Percentiles rank a stretch among this genome's conserved stretches.
Evolutionary conservation across 2,797 vertebrate genomes (phyloP).

Genomic region (Chelon auratus): DNA sequence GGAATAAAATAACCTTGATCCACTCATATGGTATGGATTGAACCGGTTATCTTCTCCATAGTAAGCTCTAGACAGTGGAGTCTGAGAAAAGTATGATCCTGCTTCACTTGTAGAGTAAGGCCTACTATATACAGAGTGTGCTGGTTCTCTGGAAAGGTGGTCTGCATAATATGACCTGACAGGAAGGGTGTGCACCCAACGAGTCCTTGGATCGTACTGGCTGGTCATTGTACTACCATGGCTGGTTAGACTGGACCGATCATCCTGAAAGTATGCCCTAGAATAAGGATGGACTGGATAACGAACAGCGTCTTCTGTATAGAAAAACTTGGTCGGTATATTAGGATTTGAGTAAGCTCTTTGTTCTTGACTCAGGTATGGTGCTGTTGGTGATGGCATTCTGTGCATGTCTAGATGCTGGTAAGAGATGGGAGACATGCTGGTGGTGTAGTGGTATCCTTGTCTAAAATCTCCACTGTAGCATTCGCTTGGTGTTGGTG

Average conservation of each 20-base stretch:
- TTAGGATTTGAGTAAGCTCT: conserved; percentile 87
- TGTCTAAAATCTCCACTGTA: conserved; percentile 90
- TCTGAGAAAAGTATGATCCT: conserved; percentile 88
- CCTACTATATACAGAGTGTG: conserved; percentile 78
- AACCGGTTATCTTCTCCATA: conserved; percentile 85
- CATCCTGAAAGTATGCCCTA: conserved; percentile 85
- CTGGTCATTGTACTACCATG: conserved; percentile 82
- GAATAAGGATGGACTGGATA: conserved; percentile 84
- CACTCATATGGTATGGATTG: conserved; percentile 80
- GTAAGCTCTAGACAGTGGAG: conserved; percentile 86
- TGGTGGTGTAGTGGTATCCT: conserved; percentile 84
- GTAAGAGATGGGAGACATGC: conserved; percentile 83
- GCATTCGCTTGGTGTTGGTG: conserved; percentile 92
- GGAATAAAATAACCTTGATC: conserved; percentile 83
- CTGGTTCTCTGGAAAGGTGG: conserved; percentile 70
- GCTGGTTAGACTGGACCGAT: conserved; percentile 84
- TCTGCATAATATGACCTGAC: conserved; percentile 86
- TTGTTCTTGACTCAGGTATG: conserved; percentile 86
- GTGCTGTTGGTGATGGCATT: conserved; percentile 85
- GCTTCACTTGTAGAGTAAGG: conserved; percentile 88
- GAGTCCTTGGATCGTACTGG: conserved; percentile 85
- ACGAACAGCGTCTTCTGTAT: conserved; percentile 88
- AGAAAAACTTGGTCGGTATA: conserved; percentile 93
- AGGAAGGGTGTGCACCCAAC: conserved; percentile 84
- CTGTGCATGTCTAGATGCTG: conserved; percentile 81